Evolutionary conservation across 2,113 vertebrate species (phyloP), one percentile per base, ranked within the genome.

Genomic region (Cinclus cinclus): DNA sequence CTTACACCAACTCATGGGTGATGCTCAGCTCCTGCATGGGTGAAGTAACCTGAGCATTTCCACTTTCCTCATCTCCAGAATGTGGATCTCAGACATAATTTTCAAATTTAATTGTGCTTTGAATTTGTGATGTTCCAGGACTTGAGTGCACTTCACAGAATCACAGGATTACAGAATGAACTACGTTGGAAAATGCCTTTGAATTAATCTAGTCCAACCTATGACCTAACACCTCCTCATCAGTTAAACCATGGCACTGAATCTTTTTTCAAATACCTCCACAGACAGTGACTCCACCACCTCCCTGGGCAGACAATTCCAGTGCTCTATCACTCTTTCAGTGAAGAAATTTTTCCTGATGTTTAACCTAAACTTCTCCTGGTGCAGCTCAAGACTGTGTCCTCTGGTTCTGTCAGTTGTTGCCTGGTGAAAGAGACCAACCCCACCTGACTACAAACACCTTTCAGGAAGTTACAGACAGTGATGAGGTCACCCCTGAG

Each of bases 361-460:
- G 0, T 65, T 20, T 1, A 20, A 31, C 15, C 41, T 37, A 31
- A 37, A 31, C 33, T 37, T 46, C 62, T 4, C 19, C 15, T 53
- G 31, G 13, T 1, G 1, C 33, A 46, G 27, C 27, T 67, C 24
- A 20, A 37, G 50, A 24, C 16, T 79, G 25, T 55, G 33, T 2
- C 25, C 27, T 46, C 50, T 55, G 2, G 2, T 35, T 35, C 41
- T 35, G 21, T 67, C 33, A 25, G 15, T 24, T 2, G 13, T 2
- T 37, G 31, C 33, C 50, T 65, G 41, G 12, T 2, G 6, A 6
- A 53, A 35, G 25, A 65, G 39, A 12, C 10, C 25, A 5, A 13
- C 8, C 6, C 4, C 41, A 31, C 9, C 37, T 35, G 37, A 5
- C 24, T 11, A 4, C 37, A 64, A 0, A 6, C 9, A 14, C 39